Base-by-base conservation (phyloP, 2,113 vertebrate species). In the Heptranchias perlo region DNA sequence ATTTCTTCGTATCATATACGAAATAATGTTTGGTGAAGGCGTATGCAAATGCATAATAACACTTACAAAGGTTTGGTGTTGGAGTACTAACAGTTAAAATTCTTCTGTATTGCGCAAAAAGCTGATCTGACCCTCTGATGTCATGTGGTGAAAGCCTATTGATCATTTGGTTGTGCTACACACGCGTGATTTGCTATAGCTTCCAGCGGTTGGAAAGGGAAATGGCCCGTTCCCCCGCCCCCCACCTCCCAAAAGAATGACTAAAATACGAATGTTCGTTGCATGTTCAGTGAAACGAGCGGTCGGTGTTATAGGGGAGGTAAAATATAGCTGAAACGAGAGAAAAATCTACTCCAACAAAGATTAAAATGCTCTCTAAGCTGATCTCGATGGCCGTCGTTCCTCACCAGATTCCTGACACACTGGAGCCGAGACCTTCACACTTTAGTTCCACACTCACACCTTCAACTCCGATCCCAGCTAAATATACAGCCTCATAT, bases 401-500 rank as follows among this genome's bases (percentile, higher is more conserved):
- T 67, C 92, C 39, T 67, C 64, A 11, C n/a, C 5, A n/a, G 58
- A 8, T 93, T 62, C 58, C 64, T 69, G 21, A 49, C 21, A 35
- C 28, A 95, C 23, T 49, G 62, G 7, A 73, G 92, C 58, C n/a
- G 86, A 64, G 92, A 47, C n/a, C 62, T 44, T 65, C 92, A 47
- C 65, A 69, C 65, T 69, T 52, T 35, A 95, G 97, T 94, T 97
- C 65, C 96, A 95, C 96, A 96, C 92, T 96, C 96, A 96, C 96
- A 97, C 96, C 97, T 95, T 21, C 25, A 87, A 95, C 96, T 97
- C 96, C 96, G 78, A 91, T 65, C 94, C 64, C 82, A 73, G 96
- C 87, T 97, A 97, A 97, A 97, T 96, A 97, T 61, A 97, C 76
- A 97, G 69, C 25, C 95, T 96, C 25, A 52, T 69, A 67, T 95